These are phyloP conservation scores for Ferrisia virgata DNA, from an alignment of 2,888 invertebrate genomes.

Conservation along the genomic window DNA sequence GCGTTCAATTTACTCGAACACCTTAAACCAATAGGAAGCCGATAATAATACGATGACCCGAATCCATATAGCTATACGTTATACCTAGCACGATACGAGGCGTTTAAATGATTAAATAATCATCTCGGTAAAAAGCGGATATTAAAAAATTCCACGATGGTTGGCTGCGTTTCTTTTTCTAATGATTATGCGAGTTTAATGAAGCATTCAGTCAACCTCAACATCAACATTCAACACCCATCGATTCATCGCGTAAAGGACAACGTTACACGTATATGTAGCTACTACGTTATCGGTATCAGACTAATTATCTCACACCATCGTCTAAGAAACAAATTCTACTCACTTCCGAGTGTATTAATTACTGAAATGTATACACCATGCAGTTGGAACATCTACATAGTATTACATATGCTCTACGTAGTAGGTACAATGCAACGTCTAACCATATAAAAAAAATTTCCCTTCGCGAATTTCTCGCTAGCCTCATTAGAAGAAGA, in stretches of 20 bases:
- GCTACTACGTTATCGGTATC: too few relatives aligned
- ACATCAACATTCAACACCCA: not conserved
- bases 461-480: not conserved
- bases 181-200: constrained; percentile 28
- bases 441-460: not conserved
- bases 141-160: not conserved
- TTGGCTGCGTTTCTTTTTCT: not conserved
- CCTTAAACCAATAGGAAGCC: not conserved
- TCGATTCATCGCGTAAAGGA: not conserved
- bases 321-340: not conserved
- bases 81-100: too few relatives aligned
- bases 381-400: too few relatives aligned
- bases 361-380: not conserved
- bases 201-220: constrained; percentile 3
- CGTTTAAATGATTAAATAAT: not conserved
- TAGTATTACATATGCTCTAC: too few relatives aligned
- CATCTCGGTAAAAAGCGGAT: not conserved
- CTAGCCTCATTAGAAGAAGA: not conserved
- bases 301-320: not conserved
- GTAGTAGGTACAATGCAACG: too few relatives aligned
- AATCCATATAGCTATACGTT: not conserved
- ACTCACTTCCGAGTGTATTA: constrained; percentile 10
- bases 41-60: not conserved
- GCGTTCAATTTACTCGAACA: not conserved
- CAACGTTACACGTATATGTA: not conserved